phyloP scores from a whole-genome alignment of 2,113 vertebrate genomes.

The Ia io region DNA sequence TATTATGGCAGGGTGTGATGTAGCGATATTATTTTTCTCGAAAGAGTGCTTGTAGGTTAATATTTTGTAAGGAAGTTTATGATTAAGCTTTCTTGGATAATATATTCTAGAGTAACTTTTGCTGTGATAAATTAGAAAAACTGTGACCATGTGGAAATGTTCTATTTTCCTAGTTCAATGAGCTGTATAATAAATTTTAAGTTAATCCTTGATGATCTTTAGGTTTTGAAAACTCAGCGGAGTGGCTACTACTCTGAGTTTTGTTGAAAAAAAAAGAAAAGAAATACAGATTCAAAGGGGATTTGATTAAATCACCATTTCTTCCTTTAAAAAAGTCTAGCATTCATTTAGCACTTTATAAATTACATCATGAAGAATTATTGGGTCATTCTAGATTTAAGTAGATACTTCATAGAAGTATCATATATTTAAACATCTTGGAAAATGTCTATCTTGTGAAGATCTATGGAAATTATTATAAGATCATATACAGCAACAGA shows the following conservation, averaged over 20 bases:
- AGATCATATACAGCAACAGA: background rate
- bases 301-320: background rate
- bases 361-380: background rate
- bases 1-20: background rate
- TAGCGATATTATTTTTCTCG: background rate
- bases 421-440: background rate
- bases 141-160: background rate
- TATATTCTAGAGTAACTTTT: background rate
- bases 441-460: background rate
- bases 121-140: conserved; percentile 3
- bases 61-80: conserved; percentile 15
- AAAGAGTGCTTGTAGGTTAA: background rate
- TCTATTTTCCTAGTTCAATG: background rate
- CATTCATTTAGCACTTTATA: background rate
- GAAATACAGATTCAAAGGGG: background rate
- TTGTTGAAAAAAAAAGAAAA: background rate
- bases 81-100: background rate
- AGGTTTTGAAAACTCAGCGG: background rate
- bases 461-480: background rate
- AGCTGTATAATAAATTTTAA: background rate
- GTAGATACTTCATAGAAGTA: background rate
- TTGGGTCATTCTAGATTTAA: background rate
- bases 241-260: background rate
- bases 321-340: background rate
- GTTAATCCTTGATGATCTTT: background rate